These are phyloP conservation scores for Ophioninae sp. DNA, from an alignment of 2,888 invertebrate species.

Conservation along the genomic window DNA sequence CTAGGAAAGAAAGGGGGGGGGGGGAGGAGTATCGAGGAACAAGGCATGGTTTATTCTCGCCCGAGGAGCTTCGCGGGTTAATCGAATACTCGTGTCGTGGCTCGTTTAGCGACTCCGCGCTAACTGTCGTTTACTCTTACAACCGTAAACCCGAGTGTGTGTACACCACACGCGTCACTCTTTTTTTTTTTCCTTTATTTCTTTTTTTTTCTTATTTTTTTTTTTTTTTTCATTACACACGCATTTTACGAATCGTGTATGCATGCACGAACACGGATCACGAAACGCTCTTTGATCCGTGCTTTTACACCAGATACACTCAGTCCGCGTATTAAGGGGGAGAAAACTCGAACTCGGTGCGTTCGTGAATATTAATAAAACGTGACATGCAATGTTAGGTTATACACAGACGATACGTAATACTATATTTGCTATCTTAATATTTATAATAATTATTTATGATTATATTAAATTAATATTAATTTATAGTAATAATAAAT, in stretches of 20 bases:
- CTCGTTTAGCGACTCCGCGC: constrained; percentile 73
- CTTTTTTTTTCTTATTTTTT: no score
- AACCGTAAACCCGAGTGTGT: constrained; percentile 52
- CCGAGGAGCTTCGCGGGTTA: constrained; percentile 68
- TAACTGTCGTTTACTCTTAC: constrained; percentile 70
- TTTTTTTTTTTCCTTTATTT: background rate
- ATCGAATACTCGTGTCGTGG: constrained; percentile 75
- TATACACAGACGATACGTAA: no score
- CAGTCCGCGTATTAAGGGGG: no score
- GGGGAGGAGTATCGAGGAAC: constrained; percentile 55
- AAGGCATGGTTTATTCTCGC: constrained; percentile 67
- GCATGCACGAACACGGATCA: constrained; percentile 29
- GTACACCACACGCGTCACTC: constrained; percentile 10
- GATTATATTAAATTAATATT: no score
- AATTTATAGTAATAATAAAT: no score
- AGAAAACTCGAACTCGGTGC: no score
- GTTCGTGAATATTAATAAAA: no score
- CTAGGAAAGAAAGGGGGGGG: constrained; percentile 27
- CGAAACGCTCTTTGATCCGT: constrained; percentile 37
- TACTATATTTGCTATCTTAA: no score
- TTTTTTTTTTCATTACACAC: background rate
- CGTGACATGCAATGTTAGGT: no score
- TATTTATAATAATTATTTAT: no score
- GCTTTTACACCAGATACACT: constrained; percentile 7
- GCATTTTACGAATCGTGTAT: constrained; percentile 24